Percentiles rank a stretch among this genome's conserved stretches.
phyloP scores from a whole-genome alignment of 92 coral and sea anemone species.

The Palythoa heliodiscus region DNA sequence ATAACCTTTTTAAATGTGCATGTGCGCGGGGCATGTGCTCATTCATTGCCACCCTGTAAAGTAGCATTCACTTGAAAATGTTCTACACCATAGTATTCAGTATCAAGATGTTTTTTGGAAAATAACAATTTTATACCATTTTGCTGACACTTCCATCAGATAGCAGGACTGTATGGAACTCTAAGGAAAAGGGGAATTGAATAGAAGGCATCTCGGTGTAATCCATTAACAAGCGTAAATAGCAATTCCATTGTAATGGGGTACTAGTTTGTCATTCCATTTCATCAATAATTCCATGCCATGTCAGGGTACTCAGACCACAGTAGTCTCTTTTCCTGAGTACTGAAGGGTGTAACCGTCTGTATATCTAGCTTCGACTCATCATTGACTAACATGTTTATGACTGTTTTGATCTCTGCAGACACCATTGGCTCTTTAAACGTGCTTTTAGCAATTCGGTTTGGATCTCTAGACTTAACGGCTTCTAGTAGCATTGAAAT shows the following conservation, averaged over 20 bases:
- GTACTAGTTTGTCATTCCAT: conserved; percentile 35
- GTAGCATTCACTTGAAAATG: too few relatives aligned
- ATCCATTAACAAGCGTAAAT: conserved; percentile 28
- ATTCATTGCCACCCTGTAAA: too few relatives aligned
- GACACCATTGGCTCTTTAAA: neutral
- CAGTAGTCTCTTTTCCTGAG: conserved; percentile 29
- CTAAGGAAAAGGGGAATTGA: too few relatives aligned
- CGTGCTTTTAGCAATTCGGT: neutral
- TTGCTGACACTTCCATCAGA: too few relatives aligned
- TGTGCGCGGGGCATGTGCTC: too few relatives aligned
- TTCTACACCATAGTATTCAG: too few relatives aligned
- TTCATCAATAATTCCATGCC: conserved; percentile 32
- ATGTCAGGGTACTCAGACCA: conserved; percentile 20
- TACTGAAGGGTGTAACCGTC: conserved; percentile 35
- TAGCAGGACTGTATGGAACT: too few relatives aligned
- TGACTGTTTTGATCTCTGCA: conserved; percentile 24
- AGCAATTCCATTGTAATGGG: conserved; percentile 35
- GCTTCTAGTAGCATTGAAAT: neutral
- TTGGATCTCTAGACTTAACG: conserved; percentile 1
- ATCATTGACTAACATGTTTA: conserved; percentile 35
- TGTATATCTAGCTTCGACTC: conserved; percentile 19
- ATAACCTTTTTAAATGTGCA: too few relatives aligned
- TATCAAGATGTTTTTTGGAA: too few relatives aligned
- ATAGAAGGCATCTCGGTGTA: neutral
- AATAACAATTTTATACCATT: too few relatives aligned